phyloP scores from a whole-genome alignment of 2,113 vertebrate species.

The Periophthalmodon schlosseri region DNA sequence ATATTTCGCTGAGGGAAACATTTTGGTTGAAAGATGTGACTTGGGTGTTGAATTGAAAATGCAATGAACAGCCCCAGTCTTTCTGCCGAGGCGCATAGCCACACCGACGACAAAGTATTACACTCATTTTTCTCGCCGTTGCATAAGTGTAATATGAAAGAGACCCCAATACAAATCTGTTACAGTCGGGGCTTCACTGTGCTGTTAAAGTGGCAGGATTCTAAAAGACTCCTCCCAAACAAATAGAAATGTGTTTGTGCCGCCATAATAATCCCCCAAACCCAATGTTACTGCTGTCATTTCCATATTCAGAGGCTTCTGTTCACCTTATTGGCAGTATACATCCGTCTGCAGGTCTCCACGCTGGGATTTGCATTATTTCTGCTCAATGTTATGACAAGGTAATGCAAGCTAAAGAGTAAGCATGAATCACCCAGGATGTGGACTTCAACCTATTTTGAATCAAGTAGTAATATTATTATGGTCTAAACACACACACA shows the following conservation, averaged over 20 bases:
- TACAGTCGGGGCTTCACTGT: neutral
- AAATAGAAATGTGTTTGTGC: conserved; percentile 3
- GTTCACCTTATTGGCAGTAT: conserved; percentile 9
- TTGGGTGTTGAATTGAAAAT: conserved; percentile 37
- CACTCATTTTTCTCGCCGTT: conserved; percentile 12
- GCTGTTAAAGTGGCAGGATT: conserved; percentile 7
- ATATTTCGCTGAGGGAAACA: conserved; percentile 23
- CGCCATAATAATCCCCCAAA: neutral
- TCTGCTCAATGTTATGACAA: neutral
- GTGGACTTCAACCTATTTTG: neutral
- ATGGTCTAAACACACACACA: too few species aligned
- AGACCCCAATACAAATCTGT: neutral
- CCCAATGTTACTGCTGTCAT: neutral
- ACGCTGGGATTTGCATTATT: conserved; percentile 5
- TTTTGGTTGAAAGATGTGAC: conserved; percentile 53
- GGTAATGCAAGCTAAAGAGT: neutral
- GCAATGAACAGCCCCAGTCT: conserved; percentile 22
- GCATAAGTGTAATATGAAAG: conserved; percentile 7
- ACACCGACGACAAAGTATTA: conserved; percentile 12
- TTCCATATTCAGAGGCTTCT: conserved; percentile 20
- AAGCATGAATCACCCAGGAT: neutral
- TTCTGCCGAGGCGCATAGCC: conserved; percentile 7
- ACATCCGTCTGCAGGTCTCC: neutral
- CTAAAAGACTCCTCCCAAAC: neutral
- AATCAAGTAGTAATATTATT: too few species aligned